Evolutionary conservation across 2,113 vertebrate genomes (phyloP), one percentile per base, ranked within the genome.

Genomic region (Ascaphus truei): DNA sequence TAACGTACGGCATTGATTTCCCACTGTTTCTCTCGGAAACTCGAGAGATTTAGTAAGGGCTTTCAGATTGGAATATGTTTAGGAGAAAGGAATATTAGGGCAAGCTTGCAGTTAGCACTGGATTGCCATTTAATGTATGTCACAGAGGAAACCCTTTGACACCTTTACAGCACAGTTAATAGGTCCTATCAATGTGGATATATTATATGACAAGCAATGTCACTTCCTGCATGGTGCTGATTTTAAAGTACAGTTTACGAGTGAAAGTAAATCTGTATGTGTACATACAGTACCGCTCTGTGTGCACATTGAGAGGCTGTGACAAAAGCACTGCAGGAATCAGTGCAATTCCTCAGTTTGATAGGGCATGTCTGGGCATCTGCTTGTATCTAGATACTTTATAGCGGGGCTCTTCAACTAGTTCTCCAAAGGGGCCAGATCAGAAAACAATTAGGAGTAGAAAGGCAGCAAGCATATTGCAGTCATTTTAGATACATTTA

Each of bases 1-100:
- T 43, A 64, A 55, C 50, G 55, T 41, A 41, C 16, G 26, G 48
- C 36, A 66, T 66, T 12, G 36, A 66, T 55, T 66, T 56, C 55
- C 25, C 18, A 31, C 33, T 66, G 26, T 41, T 66, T 43, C 26
- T 66, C 50, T 30, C 62, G 9, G n/a, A 50, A 64, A 52, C 31
- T 39, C 33, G 13, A 25, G 16, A 64, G 47, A 52, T 48, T 64
- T 51, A 37, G 31, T 37, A 33, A 53, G 47, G 23, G 25, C 36
- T 53, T n/a, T 43, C 25, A 55, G 33, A 55, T 18, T 65, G 22
- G 48, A 47, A 48, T 48, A 65, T 37, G 22, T 29, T 65, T 65
- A 55, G 48, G 34, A 51, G 53, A 31, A 51, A 41, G n/a, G 9
- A 65, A 53, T 27, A 65, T 30, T 26, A 65, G 36, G 13, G 33